Evolutionary conservation across 2,888 invertebrate species (phyloP), one percentile per base, ranked within the genome.

Genomic region (Diadromus collaris): DNA sequence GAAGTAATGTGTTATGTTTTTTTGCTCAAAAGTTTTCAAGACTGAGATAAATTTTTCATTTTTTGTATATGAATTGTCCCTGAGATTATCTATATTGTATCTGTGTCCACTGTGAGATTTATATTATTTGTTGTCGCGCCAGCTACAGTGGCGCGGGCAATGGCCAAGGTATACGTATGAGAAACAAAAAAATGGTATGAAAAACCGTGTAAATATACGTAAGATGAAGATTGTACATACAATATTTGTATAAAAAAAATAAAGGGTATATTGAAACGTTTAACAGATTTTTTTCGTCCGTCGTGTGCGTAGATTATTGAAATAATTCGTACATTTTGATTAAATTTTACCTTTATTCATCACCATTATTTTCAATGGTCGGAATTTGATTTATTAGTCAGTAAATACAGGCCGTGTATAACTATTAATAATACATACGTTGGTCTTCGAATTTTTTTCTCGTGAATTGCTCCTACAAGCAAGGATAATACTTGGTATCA

Each of bases 11-110:
- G 61, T 82, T 81, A 72, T 61, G 58, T 72, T 79, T 82, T 69
- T 69, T 80, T 79, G 82, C 81, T 83, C 82, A 81, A 83, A 82
- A 79, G 71, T 58, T 81, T n/a, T 78, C 41, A 78, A 82, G 82
- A 83, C 81, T 81, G 81, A 81, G 72, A 80, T 80, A 75, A 76
- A 71, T 72, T 77, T 68, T 76, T 58, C 27, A 44, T 32, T 69
- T 58, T 38, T 80, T 80, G 78, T 67, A 77, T 76, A 81, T 79
- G 70, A 77, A 75, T 79, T 67, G 77, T 78, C 73, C 65, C 75
- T 65, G 77, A 74, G 79, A 78, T 78, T 44, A 68, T 68, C 13
- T 76, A 63, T 51, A 34, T 63, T 51, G 44, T 72, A 67, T 72
- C 63, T 41, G 58, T 60, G 73, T 67, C 56, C 73, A 73, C 73